These are phyloP conservation scores for Eupithecia vulgata DNA, from an alignment of 2,888 invertebrate genomes.

Conservation along the genomic window DNA sequence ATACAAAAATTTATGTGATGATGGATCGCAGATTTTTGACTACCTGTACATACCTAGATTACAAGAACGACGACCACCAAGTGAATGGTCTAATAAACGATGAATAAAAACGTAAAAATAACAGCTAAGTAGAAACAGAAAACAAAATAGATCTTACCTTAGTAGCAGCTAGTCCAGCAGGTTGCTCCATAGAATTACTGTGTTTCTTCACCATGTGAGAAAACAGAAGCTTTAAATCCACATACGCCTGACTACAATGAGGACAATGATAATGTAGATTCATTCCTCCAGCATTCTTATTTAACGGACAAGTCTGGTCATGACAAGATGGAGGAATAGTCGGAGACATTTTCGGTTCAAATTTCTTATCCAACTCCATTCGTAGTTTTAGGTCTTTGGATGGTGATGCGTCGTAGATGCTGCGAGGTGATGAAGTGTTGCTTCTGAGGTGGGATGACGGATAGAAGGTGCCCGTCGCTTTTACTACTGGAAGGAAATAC, in stretches of 20 bases:
- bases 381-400: constrained; percentile 79
- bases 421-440: constrained; percentile 82
- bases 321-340: constrained; percentile 84
- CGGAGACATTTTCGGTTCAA: constrained; percentile 68
- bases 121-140: not conserved
- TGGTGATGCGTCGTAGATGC: constrained; percentile 81
- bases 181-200: constrained; percentile 71
- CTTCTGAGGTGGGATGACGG: constrained; percentile 88
- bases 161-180: constrained; percentile 78
- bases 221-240: constrained; percentile 75
- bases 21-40: not conserved
- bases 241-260: constrained; percentile 77
- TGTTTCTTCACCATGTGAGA: constrained; percentile 82
- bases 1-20: not conserved
- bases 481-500: constrained; percentile 90
- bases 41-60: too few species aligned
- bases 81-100: too few species aligned
- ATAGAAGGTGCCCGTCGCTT: constrained; percentile 96
- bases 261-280: constrained; percentile 79
- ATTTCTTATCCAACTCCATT: constrained; percentile 76
- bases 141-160: constrained; percentile 62
- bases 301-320: constrained; percentile 80
- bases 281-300: constrained; percentile 77
- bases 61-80: too few species aligned
- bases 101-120: not conserved